Percentiles rank a stretch among this genome's conserved stretches.
These are phyloP conservation scores for Zaprionus vittiger DNA, from an alignment of 1,140 invertebrate species.

Conservation along the genomic window DNA sequence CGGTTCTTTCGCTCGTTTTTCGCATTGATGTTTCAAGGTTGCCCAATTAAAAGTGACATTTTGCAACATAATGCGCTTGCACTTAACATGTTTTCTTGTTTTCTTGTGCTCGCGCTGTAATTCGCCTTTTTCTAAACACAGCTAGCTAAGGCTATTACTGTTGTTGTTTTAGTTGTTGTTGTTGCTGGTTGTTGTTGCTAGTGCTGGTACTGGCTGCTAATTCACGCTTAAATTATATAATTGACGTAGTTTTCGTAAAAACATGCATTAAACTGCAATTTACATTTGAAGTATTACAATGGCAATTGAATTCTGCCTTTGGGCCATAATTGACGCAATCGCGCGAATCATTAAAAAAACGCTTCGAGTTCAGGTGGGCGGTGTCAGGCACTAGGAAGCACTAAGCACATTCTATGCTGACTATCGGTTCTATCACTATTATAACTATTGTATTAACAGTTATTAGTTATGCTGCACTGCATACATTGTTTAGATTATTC, in stretches of 20 bases:
- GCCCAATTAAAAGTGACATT: conserved; percentile 82
- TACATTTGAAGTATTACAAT: conserved; percentile 59
- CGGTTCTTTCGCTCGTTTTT: conserved; percentile 81
- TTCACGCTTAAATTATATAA: conserved; percentile 80
- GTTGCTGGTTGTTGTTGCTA: conserved; percentile 19
- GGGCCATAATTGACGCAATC: conserved; percentile 46
- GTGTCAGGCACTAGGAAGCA: background rate
- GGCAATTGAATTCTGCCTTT: conserved; percentile 39
- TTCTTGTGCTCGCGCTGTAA: conserved; percentile 42
- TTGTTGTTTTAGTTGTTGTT: conserved; percentile 17
- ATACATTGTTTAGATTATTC: background rate
- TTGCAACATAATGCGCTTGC: conserved; percentile 81
- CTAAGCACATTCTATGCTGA: background rate
- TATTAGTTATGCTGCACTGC: conserved; percentile 12
- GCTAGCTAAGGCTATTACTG: conserved; percentile 33
- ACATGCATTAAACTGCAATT: conserved; percentile 75
- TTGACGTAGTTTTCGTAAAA: conserved; percentile 77
- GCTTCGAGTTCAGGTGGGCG: conserved; percentile 19
- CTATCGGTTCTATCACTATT: background rate
- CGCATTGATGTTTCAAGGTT: conserved; percentile 82
- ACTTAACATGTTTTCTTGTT: conserved; percentile 79
- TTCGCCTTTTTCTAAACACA: conserved; percentile 36
- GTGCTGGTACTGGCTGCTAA: conserved; percentile 37
- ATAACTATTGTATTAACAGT: conserved; percentile 1
- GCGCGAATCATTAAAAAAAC: conserved; percentile 40